Conservation (phyloP, 2,113 vertebrate species). For the Alces alces region DNA sequence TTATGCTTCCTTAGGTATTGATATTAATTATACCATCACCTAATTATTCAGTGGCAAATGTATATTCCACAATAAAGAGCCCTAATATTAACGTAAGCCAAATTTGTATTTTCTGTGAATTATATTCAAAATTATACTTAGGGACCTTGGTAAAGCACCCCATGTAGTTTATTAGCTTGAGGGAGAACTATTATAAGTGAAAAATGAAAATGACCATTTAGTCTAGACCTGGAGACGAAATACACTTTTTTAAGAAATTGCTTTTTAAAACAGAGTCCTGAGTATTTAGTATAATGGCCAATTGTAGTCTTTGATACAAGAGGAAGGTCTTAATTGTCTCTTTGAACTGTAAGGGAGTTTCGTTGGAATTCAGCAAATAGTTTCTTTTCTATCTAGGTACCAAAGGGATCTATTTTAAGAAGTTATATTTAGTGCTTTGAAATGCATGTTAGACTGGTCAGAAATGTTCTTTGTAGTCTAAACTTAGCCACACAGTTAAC, state of each 20-base stretch:
- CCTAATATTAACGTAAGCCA: not conserved
- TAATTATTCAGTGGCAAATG: not conserved
- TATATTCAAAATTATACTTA: not conserved
- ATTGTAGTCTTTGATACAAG: slow-evolving; percentile 21
- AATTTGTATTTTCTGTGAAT: not conserved
- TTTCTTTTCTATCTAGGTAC: slow-evolving; percentile 25
- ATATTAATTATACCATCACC: not conserved
- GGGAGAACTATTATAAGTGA: not conserved
- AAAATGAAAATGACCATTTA: not conserved
- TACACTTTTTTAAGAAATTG: not conserved
- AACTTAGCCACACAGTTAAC: not conserved
- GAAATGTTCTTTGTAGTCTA: slow-evolving; percentile 25
- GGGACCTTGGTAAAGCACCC: not conserved
- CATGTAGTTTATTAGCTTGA: not conserved
- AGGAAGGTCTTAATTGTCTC: slow-evolving; percentile 1
- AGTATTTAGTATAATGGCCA: slow-evolving; percentile 12
- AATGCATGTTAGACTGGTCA: not conserved
- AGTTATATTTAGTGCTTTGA: slow-evolving; percentile 41
- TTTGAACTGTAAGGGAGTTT: slow-evolving; percentile 24
- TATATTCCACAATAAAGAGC: not conserved
- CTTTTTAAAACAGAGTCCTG: not conserved
- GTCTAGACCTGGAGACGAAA: not conserved
- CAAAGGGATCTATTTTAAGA: slow-evolving; percentile 38
- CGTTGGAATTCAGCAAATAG: slow-evolving; percentile 6
- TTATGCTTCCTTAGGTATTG: not conserved